These are phyloP conservation scores for Stegodyphus dumicola DNA, from an alignment of 1,140 invertebrate species.

Conservation along the genomic window DNA sequence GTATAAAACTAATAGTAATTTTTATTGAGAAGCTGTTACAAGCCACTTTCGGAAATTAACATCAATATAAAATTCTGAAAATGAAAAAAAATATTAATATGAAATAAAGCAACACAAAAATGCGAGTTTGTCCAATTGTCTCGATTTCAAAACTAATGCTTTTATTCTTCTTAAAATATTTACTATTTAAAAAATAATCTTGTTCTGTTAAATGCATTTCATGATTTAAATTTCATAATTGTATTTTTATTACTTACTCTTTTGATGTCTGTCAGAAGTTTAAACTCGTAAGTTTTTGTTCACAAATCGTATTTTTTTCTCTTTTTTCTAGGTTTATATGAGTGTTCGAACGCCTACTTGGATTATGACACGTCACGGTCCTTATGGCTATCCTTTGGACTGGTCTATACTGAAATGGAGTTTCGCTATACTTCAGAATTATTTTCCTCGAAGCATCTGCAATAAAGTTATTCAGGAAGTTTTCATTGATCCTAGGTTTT, in stretches of 20 bases:
- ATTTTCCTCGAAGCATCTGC: constrained; percentile 42
- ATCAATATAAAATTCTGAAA: too few species aligned
- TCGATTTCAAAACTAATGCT: too few species aligned
- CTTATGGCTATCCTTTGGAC: constrained; percentile 66
- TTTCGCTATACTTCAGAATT: constrained; percentile 63
- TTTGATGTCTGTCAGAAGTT: background rate
- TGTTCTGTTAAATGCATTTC: background rate
- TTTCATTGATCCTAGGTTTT: constrained; percentile 67
- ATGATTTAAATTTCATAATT: background rate
- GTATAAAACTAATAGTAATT: too few species aligned
- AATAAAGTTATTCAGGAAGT: constrained; percentile 4
- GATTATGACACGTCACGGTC: constrained; percentile 68
- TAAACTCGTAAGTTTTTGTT: background rate
- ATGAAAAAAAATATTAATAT: too few species aligned
- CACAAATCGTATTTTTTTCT: background rate
- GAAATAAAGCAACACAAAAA: too few species aligned
- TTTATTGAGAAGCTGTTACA: too few species aligned
- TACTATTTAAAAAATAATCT: too few species aligned
- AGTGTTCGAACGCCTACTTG: constrained; percentile 70
- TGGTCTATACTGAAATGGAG: constrained; percentile 62
- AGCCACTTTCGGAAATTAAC: too few species aligned
- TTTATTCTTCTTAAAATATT: too few species aligned
- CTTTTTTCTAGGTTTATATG: constrained; percentile 67
- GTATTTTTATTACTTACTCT: background rate
- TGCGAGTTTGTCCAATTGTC: too few species aligned